Evolutionary conservation across 2,888 invertebrate genomes (phyloP).

Genomic region (Odontothrips loti): DNA sequence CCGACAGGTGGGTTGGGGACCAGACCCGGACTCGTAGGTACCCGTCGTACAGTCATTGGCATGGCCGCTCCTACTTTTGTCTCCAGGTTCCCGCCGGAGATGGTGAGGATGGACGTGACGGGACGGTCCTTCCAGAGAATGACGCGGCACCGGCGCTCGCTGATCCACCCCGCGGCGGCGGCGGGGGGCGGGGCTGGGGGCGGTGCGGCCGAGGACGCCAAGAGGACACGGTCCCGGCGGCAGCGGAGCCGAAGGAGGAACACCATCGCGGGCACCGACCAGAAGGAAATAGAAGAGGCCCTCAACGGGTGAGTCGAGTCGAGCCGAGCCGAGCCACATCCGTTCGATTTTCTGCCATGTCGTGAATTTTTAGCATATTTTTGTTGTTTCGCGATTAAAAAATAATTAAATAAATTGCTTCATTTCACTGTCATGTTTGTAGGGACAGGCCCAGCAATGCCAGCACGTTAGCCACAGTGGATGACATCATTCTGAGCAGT

Average conservation of each 20-base stretch:
- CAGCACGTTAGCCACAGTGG: slow-evolving; percentile 36
- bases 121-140: slow-evolving; percentile 85
- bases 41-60: neutral
- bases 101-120: slow-evolving; percentile 84
- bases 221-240: slow-evolving; percentile 63
- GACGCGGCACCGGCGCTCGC: slow-evolving; percentile 78
- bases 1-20: slow-evolving; percentile 63
- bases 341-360: too few relatives aligned
- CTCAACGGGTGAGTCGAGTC: slow-evolving; percentile 68
- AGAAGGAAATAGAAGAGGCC: slow-evolving; percentile 82
- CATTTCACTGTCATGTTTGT: slow-evolving; percentile 39
- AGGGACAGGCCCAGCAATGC: slow-evolving; percentile 56
- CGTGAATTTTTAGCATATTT: too few relatives aligned
- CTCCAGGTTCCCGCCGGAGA: slow-evolving; percentile 76
- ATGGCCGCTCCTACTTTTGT: neutral
- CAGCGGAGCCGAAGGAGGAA: slow-evolving; percentile 80
- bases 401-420: too few relatives aligned
- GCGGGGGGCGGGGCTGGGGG: slow-evolving; percentile 37
- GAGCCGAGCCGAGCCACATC: too few relatives aligned
- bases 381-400: too few relatives aligned
- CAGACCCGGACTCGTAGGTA: neutral
- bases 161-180: slow-evolving; percentile 52
- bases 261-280: slow-evolving; percentile 86
- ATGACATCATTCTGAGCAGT: slow-evolving; percentile 47
- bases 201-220: too few relatives aligned